Conservation (phyloP, 2,113 vertebrate species). For the Paratilapia polleni region DNA sequence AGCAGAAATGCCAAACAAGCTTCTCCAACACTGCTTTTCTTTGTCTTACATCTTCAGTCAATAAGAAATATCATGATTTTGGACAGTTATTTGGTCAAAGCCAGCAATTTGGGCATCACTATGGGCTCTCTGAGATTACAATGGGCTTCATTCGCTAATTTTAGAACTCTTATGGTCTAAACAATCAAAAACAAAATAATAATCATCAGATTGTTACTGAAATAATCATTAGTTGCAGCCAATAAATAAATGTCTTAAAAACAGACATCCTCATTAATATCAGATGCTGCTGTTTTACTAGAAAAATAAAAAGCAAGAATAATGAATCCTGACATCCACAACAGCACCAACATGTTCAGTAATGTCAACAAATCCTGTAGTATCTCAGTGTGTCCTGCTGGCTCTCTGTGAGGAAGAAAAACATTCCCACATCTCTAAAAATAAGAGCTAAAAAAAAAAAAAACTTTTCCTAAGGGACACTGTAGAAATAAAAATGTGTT, state of each 20-base stretch:
- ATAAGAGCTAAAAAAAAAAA: not conserved
- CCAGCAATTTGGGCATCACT: fast-evolving
- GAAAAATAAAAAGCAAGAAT: not conserved
- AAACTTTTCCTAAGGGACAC: not conserved
- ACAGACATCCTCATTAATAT: not conserved
- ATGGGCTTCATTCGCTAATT: not conserved
- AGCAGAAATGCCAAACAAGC: not conserved
- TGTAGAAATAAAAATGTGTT: not conserved
- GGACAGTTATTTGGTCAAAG: not conserved
- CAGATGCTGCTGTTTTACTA: not conserved
- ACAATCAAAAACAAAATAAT: not conserved
- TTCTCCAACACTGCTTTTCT: not conserved
- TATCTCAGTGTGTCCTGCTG: not conserved
- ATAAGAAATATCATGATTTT: not conserved
- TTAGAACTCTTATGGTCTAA: not conserved
- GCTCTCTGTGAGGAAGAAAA: not conserved
- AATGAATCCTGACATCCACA: not conserved
- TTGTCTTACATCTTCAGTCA: not conserved
- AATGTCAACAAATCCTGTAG: not conserved
- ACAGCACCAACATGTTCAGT: not conserved
- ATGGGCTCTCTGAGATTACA: not conserved
- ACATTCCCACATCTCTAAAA: constrained; percentile 4
- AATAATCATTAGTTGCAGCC: not conserved
- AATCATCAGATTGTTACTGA: not conserved
- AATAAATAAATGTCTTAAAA: not conserved